Conservation (phyloP, 2,113 vertebrate genomes). For the Poeciliopsis occidentalis region DNA sequence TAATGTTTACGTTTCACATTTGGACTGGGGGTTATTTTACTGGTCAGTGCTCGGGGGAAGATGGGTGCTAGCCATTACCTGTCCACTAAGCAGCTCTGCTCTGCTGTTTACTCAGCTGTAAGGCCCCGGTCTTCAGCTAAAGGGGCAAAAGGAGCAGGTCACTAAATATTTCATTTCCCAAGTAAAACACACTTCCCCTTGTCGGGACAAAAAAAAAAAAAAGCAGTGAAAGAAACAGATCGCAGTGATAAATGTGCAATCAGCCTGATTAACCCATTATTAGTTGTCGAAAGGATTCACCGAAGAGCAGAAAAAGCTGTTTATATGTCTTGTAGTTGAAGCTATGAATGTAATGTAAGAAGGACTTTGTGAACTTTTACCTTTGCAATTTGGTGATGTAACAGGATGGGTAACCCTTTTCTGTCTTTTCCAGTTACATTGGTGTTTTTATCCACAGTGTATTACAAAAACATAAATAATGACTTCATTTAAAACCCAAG, state of each 20-base stretch:
- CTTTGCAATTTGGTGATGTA: conserved; percentile 36
- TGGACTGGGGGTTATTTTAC: conserved; percentile 28
- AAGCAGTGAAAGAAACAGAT: conserved; percentile 63
- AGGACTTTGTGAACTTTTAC: conserved; percentile 64
- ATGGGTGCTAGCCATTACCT: conserved; percentile 66
- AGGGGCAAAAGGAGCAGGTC: conserved; percentile 77
- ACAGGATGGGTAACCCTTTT: conserved; percentile 4
- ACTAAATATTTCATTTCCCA: conserved; percentile 86
- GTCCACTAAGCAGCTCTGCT: conserved; percentile 63
- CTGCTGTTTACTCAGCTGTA: conserved; percentile 84
- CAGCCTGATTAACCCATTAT: conserved; percentile 83
- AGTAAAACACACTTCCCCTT: conserved; percentile 81
- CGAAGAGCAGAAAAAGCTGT: conserved; percentile 74
- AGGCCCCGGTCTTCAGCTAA: conserved; percentile 74
- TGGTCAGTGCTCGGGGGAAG: conserved; percentile 30
- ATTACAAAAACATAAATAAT: background rate
- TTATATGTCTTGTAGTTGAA: conserved; percentile 72
- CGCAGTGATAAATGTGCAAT: conserved; percentile 84
- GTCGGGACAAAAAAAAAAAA: conserved; percentile 53
- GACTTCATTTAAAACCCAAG: background rate
- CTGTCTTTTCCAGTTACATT: background rate
- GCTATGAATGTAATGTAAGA: conserved; percentile 68
- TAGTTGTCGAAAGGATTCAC: conserved; percentile 76
- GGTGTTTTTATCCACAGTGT: conserved; percentile 1
- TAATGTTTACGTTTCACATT: background rate